These are phyloP conservation scores for Melinaea marsaeus DNA, from an alignment of 2,888 invertebrate species.

Conservation along the genomic window DNA sequence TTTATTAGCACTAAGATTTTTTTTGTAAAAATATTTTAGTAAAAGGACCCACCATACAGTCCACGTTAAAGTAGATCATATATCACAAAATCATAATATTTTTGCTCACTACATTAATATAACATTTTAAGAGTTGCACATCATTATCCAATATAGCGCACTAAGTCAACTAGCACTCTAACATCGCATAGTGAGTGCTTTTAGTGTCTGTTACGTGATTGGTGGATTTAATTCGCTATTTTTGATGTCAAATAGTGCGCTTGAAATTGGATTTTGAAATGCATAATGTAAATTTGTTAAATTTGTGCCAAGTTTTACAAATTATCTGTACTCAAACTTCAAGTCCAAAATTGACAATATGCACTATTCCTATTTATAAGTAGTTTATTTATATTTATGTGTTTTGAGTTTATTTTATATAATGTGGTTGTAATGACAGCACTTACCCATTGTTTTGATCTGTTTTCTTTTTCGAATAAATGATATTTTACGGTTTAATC, in stretches of 20 bases:
- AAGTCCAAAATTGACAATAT: slow-evolving; percentile 28
- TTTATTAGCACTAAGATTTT: too few relatives aligned
- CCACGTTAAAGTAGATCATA: too few relatives aligned
- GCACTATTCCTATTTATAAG: slow-evolving; percentile 32
- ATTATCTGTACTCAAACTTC: not conserved
- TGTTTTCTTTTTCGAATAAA: slow-evolving; percentile 56
- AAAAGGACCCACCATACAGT: too few relatives aligned
- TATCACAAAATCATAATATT: too few relatives aligned
- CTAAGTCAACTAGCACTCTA: too few relatives aligned
- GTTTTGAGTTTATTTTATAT: slow-evolving; percentile 13
- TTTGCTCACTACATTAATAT: too few relatives aligned
- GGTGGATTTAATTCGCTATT: too few relatives aligned
- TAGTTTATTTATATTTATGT: slow-evolving; percentile 27
- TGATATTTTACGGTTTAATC: slow-evolving; percentile 53
- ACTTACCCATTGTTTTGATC: slow-evolving; percentile 25
- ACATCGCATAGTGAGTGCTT: too few relatives aligned
- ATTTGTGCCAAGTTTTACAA: slow-evolving; percentile 10
- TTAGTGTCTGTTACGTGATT: too few relatives aligned
- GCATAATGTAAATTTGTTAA: slow-evolving; percentile 11
- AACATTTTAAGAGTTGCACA: too few relatives aligned
- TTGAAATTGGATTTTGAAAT: slow-evolving; percentile 5
- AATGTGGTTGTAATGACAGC: not conserved
- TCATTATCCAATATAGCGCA: too few relatives aligned
- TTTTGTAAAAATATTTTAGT: too few relatives aligned
- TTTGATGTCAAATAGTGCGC: not conserved